Conservation (phyloP, 2,888 invertebrate genomes). For the Hemaris fuciformis region DNA sequence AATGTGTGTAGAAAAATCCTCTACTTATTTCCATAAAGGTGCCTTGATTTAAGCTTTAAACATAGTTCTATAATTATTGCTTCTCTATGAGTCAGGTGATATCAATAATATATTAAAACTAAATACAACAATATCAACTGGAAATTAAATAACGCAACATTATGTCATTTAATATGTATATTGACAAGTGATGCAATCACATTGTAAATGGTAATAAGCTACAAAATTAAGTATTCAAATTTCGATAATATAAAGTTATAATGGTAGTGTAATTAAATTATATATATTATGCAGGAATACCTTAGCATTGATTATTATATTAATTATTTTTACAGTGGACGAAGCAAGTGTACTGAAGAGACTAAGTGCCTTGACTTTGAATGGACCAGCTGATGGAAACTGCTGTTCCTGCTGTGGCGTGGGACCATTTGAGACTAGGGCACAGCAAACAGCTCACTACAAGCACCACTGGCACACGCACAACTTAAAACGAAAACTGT, state of each 20-base stretch:
- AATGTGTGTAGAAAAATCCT: no score
- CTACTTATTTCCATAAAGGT: no score
- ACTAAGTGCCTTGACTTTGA: slow-evolving; percentile 63
- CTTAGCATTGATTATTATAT: background rate
- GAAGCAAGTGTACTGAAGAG: slow-evolving; percentile 73
- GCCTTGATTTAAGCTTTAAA: no score
- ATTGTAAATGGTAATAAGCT: no score
- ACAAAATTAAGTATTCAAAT: no score
- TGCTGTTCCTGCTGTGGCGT: slow-evolving; percentile 73
- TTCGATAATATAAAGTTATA: no score
- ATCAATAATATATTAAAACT: no score
- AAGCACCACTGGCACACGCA: slow-evolving; percentile 93
- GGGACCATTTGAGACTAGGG: slow-evolving; percentile 80
- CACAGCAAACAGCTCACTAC: slow-evolving; percentile 87
- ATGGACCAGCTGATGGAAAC: slow-evolving; percentile 60
- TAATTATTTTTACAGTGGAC: slow-evolving; percentile 54
- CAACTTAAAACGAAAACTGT: slow-evolving; percentile 87
- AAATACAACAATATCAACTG: no score
- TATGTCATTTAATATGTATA: background rate
- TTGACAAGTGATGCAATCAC: background rate
- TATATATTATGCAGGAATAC: no score
- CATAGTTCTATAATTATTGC: no score
- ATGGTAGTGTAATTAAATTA: no score
- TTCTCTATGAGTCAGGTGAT: no score
- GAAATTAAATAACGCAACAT: background rate